Evolutionary conservation across 2,797 vertebrate genomes (phyloP).

Genomic region (Gastrophryne carolinensis): DNA sequence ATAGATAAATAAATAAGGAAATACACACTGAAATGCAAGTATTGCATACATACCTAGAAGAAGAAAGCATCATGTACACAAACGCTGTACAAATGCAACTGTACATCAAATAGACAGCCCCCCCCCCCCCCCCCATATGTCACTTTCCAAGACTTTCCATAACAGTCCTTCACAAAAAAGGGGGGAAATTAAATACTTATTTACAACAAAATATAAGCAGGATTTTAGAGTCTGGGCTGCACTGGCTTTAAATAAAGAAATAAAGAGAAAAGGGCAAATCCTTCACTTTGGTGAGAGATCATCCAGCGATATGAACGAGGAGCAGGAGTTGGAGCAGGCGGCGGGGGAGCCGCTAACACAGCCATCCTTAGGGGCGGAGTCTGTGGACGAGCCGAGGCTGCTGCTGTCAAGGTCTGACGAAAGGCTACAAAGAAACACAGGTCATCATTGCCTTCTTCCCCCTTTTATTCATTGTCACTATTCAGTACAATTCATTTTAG

Average conservation of each 20-base stretch:
- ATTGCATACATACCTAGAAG: constrained; percentile 26
- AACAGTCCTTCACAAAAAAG: not conserved
- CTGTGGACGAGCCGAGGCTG: constrained; percentile 85
- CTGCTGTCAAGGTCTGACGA: constrained; percentile 89
- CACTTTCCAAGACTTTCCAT: not conserved
- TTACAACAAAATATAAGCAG: not conserved
- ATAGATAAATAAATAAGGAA: constrained; percentile 27
- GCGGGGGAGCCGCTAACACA: constrained; percentile 75
- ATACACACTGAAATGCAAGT: not conserved
- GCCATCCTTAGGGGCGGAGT: constrained; percentile 89
- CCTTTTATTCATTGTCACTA: too few species aligned
- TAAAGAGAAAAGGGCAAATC: constrained; percentile 49
- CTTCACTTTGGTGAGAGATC: constrained; percentile 92
- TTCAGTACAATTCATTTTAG: too few species aligned
- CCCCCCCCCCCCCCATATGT: too few species aligned
- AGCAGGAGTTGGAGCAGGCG: constrained; percentile 83
- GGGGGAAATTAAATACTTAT: not conserved
- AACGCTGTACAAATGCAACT: constrained; percentile 1
- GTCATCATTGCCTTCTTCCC: too few species aligned
- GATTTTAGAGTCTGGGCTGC: not conserved
- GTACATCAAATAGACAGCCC: constrained; percentile 2
- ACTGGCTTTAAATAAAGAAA: constrained; percentile 49
- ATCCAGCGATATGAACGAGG: constrained; percentile 83
- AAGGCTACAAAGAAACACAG: too few species aligned
- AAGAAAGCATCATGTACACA: constrained; percentile 8